Evolutionary conservation across 2,797 vertebrate genomes (phyloP).

Genomic region (Spinus pinus): DNA sequence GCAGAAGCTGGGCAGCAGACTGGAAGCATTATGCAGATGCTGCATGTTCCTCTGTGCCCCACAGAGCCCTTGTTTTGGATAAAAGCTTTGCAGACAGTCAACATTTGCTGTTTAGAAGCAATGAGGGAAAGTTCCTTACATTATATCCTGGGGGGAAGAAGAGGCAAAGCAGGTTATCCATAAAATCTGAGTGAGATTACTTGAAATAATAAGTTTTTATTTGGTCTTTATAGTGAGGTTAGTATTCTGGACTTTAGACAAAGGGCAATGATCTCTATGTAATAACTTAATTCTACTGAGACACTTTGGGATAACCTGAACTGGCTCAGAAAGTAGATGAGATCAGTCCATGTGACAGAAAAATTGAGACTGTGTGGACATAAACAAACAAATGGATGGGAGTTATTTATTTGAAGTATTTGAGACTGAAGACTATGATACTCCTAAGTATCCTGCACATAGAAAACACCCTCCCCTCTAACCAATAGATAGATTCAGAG

Average conservation of each 20-base stretch:
- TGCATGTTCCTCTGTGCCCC: background rate
- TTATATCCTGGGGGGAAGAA: background rate
- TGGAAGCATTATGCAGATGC: background rate
- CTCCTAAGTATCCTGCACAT: background rate
- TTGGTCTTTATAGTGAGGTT: background rate
- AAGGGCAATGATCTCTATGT: background rate
- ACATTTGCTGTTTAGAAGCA: background rate
- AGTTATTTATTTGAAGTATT: background rate
- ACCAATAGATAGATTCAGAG: background rate
- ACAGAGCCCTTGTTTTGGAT: background rate
- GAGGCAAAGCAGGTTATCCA: background rate
- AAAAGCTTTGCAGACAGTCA: background rate
- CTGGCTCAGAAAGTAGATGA: background rate
- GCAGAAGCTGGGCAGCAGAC: background rate
- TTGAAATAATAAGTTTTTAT: background rate
- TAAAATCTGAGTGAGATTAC: background rate
- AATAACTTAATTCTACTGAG: background rate
- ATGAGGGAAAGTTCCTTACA: background rate
- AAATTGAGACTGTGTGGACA: background rate
- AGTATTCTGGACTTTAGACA: background rate
- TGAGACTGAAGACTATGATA: background rate
- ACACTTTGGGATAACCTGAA: background rate
- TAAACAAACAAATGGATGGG: background rate
- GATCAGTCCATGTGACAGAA: background rate
- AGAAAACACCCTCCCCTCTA: background rate